Conservation (phyloP, 2,113 vertebrate species). For the Aspidoscelis tigris region DNA sequence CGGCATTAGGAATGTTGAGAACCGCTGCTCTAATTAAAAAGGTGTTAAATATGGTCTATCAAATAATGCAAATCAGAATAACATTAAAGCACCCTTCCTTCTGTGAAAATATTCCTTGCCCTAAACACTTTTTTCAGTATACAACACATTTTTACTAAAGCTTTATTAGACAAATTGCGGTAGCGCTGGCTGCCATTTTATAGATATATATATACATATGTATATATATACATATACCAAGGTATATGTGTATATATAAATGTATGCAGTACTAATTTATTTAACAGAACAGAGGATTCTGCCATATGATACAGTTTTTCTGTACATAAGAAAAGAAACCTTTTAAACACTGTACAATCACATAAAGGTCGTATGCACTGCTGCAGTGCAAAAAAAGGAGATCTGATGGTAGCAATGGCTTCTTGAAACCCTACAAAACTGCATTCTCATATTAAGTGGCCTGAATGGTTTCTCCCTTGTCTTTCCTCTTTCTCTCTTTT, state of each 20-base stretch:
- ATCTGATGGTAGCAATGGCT: slow-evolving; percentile 85
- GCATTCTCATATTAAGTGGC: slow-evolving; percentile 76
- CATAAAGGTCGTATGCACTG: slow-evolving; percentile 93
- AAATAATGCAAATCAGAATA: slow-evolving; percentile 81
- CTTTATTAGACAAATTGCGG: slow-evolving; percentile 92
- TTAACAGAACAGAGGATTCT: slow-evolving; percentile 84
- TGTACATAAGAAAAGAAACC: slow-evolving; percentile 85
- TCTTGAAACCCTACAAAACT: slow-evolving; percentile 82
- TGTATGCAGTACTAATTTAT: slow-evolving; percentile 79
- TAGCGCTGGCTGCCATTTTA: slow-evolving; percentile 83
- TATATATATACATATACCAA: slow-evolving; percentile 64
- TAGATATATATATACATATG: slow-evolving; percentile 60
- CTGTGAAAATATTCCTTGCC: slow-evolving; percentile 86
- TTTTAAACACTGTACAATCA: slow-evolving; percentile 90
- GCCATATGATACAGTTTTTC: slow-evolving; percentile 85
- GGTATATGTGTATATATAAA: slow-evolving; percentile 69
- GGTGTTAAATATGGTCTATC: slow-evolving; percentile 81
- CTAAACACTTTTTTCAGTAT: slow-evolving; percentile 86
- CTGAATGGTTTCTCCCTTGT: slow-evolving; percentile 66
- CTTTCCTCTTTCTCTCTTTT: slow-evolving; percentile 1
- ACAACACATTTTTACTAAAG: slow-evolving; percentile 91
- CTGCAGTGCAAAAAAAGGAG: slow-evolving; percentile 88
- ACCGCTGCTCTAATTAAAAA: slow-evolving; percentile 74
- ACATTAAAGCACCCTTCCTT: slow-evolving; percentile 87
- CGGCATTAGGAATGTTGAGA: too few relatives aligned